Base-by-base conservation (phyloP, 2,797 vertebrate species). In the Falco columbarius region DNA sequence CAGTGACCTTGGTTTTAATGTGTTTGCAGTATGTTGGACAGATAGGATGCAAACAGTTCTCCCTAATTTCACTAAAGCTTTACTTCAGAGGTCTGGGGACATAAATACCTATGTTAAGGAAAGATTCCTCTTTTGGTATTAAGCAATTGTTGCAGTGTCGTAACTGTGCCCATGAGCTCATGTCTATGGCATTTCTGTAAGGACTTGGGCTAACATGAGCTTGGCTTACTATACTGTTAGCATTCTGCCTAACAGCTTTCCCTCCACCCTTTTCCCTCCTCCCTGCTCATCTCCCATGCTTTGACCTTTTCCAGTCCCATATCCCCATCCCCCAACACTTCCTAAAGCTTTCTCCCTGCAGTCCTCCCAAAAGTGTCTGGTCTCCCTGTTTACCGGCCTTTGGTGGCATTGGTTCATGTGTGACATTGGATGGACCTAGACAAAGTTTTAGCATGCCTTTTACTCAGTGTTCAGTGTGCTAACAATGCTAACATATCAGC, bases 171-270 rank as follows among this genome's bases (percentile, higher is more conserved):
- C 27, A 20, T 46, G 81, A 83, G 26, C 44, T 85, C 40, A 47
- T 6, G 5, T 12, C 38, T 44, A 10, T 27, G 27, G 23, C 49
- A 51, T 46, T 82, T 89, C 52, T 65, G 6, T n/a, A 71, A 74
- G 75, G 36, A 74, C 23, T 68, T 32, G 73, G 20, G 20, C 54
- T 91, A 38, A 40, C 3, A 0, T 34, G 24, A 73, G 34, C 29
- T 62, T 14, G 9, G 72, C 30, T 40, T 4, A 17, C 7, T 40
- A 23, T 16, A 26, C 10, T 29, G 6, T 49, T 56, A 34, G 9
- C 1, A 3, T 74, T 71, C 61, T 23, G 30, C 34, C 8, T 74
- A 34, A n/a, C 0, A 0, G n/a, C 34, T 84, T 91, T 88, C 16
- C 8, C 5, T 66, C 44, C 23, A 30, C n/a, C 26, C 13, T 74